These are phyloP conservation scores for Buceros bicornis DNA, from an alignment of 2,797 vertebrate genomes.

Conservation along the genomic window DNA sequence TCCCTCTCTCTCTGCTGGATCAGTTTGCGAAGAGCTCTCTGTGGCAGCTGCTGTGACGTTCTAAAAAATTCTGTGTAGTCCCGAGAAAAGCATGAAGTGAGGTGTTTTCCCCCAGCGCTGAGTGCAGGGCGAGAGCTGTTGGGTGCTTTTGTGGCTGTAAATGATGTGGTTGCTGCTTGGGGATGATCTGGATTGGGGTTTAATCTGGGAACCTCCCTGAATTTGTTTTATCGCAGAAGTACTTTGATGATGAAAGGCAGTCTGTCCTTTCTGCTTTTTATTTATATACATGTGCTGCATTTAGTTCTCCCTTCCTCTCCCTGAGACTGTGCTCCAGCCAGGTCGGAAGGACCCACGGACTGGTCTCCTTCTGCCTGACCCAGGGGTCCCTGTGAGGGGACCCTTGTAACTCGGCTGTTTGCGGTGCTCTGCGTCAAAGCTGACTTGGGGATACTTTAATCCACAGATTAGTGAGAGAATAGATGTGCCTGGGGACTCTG, in stretches of 20 bases:
- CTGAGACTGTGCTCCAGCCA: neutral
- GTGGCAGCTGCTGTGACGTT: neutral
- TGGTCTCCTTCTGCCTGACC: neutral
- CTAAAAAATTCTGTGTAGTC: neutral
- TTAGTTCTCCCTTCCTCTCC: neutral
- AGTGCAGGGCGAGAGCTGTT: neutral
- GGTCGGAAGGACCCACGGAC: neutral
- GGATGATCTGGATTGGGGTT: conserved; percentile 50
- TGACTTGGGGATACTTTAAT: conserved; percentile 65
- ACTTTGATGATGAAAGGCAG: neutral
- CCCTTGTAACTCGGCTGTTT: conserved; percentile 17
- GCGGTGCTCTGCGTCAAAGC: conserved; percentile 62
- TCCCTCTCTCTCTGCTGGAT: neutral
- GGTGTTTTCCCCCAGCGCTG: neutral
- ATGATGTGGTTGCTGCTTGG: neutral
- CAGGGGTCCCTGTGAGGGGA: neutral
- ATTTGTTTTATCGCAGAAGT: conserved; percentile 13
- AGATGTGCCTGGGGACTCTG: conserved; percentile 14
- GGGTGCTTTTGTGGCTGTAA: neutral
- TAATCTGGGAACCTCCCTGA: neutral
- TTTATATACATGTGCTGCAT: neutral
- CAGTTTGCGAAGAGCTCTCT: neutral
- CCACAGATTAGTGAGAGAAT: conserved; percentile 61
- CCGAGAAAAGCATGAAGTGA: neutral
- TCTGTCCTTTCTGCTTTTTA: neutral